Evolutionary conservation across 2,888 invertebrate genomes (phyloP), one percentile per base, ranked within the genome.

Genomic region (Cheilosia grossa): DNA sequence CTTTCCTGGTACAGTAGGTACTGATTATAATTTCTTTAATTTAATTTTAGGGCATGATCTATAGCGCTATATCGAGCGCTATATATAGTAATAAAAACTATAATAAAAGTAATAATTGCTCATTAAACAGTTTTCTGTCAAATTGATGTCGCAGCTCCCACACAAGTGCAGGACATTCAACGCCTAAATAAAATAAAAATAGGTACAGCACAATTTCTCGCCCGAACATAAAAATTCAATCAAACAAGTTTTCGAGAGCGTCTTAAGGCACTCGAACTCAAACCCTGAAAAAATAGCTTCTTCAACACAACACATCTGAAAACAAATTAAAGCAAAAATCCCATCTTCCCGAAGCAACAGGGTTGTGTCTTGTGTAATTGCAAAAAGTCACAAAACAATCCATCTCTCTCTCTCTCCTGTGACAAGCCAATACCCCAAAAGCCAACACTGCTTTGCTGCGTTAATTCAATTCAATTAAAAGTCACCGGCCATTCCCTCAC

Each of bases 381-480:
- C 40, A 72, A 72, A 72, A 51, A 51, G 17, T 30, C 30, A 30
- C 9, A 30, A 30, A 9, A 30, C 30, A 9, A 7, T 30, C 7
- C 5, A 7, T 7, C 30, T 30, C 27, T 0, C 9, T 9, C 30
- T 30, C 30, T 7, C 30, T 9, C 30, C 7, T 9, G 30, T 30
- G 30, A 9, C 30, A 30, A 30, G 6, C 27, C 6, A 6, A 7
- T 6, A 6, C 27, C 47, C n/a, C 42, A 42, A 44, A 58, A 53
- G 17, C 42, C 66, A 24, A 19, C 51, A 40, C 27, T n/a, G 21
- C 27, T 27, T 37, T 47, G 30, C 30, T 4, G n/a, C 7, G 66
- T 37, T 66, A 66, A 66, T 66, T 53, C 27, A 66, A 44, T 54
- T 40, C 27, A 66, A 44, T 54, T 40, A 67, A 17, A 54, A 19